Evolutionary conservation across 2,113 vertebrate species (phyloP), one percentile per base, ranked within the genome.

Genomic region (Chloebia gouldiae): DNA sequence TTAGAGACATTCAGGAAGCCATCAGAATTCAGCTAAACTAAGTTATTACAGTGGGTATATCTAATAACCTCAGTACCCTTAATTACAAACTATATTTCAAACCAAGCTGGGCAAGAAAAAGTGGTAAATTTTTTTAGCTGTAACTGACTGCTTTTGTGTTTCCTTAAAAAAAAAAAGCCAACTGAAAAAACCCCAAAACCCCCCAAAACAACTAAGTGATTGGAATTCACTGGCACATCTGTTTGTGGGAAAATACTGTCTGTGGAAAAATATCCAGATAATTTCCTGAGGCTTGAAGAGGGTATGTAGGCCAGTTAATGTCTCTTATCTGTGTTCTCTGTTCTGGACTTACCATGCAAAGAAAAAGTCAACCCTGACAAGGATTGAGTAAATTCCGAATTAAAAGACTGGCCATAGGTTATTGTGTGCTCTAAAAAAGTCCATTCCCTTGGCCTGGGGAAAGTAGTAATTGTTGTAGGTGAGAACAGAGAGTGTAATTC

Each of bases 101-200:
- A 66, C 24, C 37, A 23, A 90, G 13, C 30, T 86, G 68, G 28
- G 22, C 28, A 87, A 82, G 44, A 65, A 84, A 51, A 87, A 31
- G 10, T 28, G 72, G 8, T 16, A 73, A 19, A 13, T 33, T 70
- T 94, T 94, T 83, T 73, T 24, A 60, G 21, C 28, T 86, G 28
- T 66, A 64, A 68, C 31, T 68, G 56, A 40, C 13, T 25, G 15
- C 22, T 76, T 66, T 40, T 72, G 12, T 77, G 19, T 89, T 65
- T 70, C 7, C 45, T 93, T 79, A 60, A 64, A n/a, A 53, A 63
- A 28, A 68, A 49, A 50, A 72, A 18, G 9, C 5, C 23, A 18
- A 24, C 13, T 5, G 63, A 42, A 44, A 63, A 60, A 7, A 1
- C 2, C 18, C 6, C 7, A 5, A 27, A 60, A 3, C 0, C 10